These are phyloP conservation scores for Candoia aspera DNA, from an alignment of 2,113 vertebrate genomes.

Conservation along the genomic window DNA sequence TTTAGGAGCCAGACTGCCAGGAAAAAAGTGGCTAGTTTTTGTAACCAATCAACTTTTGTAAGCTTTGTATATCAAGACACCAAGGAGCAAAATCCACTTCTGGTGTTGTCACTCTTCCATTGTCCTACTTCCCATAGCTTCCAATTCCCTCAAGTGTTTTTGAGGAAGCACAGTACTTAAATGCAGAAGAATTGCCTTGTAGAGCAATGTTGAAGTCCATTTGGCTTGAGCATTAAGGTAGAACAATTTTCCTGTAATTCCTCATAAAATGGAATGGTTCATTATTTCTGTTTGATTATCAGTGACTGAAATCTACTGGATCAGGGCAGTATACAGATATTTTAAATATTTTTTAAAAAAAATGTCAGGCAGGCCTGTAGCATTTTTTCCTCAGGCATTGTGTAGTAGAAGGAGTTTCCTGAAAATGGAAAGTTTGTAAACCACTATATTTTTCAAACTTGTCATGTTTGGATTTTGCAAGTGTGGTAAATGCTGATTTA, in stretches of 20 bases:
- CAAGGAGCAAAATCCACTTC: not conserved
- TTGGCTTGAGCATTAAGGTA: not conserved
- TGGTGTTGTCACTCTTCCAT: not conserved
- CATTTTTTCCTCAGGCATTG: not conserved
- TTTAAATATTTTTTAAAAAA: not conserved
- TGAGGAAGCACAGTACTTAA: not conserved
- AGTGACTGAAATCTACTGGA: not conserved
- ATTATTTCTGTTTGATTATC: not conserved
- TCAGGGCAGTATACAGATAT: not conserved
- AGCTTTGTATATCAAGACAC: not conserved
- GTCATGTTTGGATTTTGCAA: not conserved
- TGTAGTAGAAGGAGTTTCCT: not conserved
- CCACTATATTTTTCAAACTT: constrained; percentile 4
- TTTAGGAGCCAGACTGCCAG: not conserved
- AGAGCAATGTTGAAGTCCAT: too few species aligned
- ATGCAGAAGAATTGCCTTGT: not conserved
- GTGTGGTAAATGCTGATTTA: constrained; percentile 12
- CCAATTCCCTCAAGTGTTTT: not conserved
- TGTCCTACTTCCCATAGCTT: not conserved
- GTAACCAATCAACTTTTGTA: not conserved
- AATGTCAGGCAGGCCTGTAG: not conserved
- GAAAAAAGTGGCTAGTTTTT: not conserved
- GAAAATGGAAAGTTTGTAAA: not conserved
- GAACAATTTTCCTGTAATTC: not conserved
- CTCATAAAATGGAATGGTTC: not conserved